These are phyloP conservation scores for Archocentrus centrarchus DNA, from an alignment of 2,113 vertebrate genomes.

Conservation along the genomic window DNA sequence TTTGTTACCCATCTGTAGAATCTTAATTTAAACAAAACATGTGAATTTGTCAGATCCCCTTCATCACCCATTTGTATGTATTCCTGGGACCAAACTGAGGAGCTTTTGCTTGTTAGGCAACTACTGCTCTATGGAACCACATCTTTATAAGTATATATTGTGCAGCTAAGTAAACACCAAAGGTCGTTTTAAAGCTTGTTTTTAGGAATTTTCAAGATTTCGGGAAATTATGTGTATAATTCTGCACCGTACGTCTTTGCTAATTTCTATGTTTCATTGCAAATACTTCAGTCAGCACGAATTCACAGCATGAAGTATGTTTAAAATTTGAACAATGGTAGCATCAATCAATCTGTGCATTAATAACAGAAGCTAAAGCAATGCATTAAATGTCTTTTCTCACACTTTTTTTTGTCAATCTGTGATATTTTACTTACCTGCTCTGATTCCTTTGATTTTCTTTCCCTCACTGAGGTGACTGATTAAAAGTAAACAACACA, in stretches of 20 bases:
- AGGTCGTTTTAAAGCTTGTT: neutral
- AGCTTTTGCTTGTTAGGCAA: neutral
- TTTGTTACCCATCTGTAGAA: neutral
- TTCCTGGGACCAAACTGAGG: neutral
- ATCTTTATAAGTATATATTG: neutral
- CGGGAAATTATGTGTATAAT: neutral
- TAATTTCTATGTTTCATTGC: neutral
- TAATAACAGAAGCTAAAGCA: neutral
- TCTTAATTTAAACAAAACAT: neutral
- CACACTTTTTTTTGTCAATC: neutral
- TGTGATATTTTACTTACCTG: conserved; percentile 64
- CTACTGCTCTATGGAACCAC: neutral
- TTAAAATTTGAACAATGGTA: neutral
- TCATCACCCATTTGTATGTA: neutral
- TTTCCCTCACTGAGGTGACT: conserved; percentile 65
- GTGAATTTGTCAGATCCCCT: neutral
- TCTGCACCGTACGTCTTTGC: neutral
- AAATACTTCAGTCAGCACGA: neutral
- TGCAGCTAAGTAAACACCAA: neutral
- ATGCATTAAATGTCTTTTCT: neutral
- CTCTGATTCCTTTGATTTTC: conserved; percentile 62
- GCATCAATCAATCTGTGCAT: neutral
- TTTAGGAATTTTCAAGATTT: neutral
- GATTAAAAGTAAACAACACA: conserved; percentile 70
- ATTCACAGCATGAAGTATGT: neutral